These are phyloP conservation scores for Ciconia boyciana DNA, from an alignment of 2,113 vertebrate genomes.

Conservation along the genomic window DNA sequence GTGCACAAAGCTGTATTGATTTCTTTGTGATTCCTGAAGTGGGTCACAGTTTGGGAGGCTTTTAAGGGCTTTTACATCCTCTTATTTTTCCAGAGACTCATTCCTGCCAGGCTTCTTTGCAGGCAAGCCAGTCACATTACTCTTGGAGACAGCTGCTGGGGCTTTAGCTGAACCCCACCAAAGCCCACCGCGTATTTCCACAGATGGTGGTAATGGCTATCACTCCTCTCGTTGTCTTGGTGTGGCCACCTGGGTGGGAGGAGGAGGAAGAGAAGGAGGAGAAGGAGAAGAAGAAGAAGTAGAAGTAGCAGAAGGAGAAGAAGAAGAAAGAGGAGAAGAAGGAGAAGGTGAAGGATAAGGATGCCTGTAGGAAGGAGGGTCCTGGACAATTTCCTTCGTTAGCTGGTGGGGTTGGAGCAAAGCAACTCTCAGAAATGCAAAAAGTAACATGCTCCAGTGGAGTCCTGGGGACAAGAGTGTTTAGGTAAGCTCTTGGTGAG, in stretches of 20 bases:
- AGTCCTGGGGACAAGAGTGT: fast-evolving
- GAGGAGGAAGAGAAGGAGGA: not conserved
- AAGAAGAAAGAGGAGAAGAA: too few relatives aligned
- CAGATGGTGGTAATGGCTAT: not conserved
- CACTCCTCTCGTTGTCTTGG: fast-evolving
- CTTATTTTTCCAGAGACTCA: not conserved
- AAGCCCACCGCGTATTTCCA: fast-evolving
- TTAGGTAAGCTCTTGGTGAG: not conserved
- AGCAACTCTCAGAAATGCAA: fast-evolving
- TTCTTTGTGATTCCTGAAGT: not conserved
- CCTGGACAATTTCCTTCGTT: fast-evolving
- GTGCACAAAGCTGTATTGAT: not conserved
- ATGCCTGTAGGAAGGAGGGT: too few relatives aligned
- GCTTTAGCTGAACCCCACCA: not conserved
- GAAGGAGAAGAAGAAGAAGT: too few relatives aligned
- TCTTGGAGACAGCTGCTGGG: not conserved
- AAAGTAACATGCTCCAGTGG: fast-evolving
- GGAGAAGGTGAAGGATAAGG: not conserved
- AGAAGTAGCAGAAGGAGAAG: too few relatives aligned
- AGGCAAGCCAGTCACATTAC: fast-evolving
- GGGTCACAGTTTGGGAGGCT: constrained; percentile 13
- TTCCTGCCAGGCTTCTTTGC: not conserved
- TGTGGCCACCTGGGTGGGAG: not conserved
- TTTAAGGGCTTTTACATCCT: constrained; percentile 15
- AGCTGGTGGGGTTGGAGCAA: not conserved